Evolutionary conservation across 2,888 invertebrate genomes (phyloP), one percentile per base, ranked within the genome.

Genomic region (Cataglyphis rosenhaueri): DNA sequence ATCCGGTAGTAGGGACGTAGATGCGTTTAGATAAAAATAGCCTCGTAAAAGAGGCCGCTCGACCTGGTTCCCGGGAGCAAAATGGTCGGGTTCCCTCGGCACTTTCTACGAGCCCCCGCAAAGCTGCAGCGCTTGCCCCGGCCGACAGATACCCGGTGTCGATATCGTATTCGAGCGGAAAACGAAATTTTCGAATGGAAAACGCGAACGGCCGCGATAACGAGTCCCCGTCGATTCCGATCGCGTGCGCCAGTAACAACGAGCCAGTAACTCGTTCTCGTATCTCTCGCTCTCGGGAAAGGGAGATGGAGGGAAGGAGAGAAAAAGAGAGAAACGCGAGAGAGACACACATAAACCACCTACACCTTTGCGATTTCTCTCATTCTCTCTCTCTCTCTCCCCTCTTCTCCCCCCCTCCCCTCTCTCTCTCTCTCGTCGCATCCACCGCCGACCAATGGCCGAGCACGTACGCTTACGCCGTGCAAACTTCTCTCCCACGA

Each of bases 241-340:
- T 88, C 88, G 87, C 66, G 48, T 78, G 78, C 78, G 18, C 76
- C 48, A 52, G 64, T 75, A 52, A 85, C 70, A 81, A 81, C 81
- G 82, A 86, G 82, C 76, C 84, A 74, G 74, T 83, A 84, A 84
- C 86, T 76, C 87, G 88, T 88, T 83, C 86, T 89, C 89, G 88
- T 92, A 92, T 92, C 91, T 92, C 91, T 21, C 21, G 84, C 88
- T 32, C 85, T 84, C 74, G 81, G 75, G 55, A 41, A 32, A 55
- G 32, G 57, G 10, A 15, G 59, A 38, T 48, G 25, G 35, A 32
- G 25, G 1, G 15, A 15, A n/a, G 41, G 35, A n/a, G 75, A 21
- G 29, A 25, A 29, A 21, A 38, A 25, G 38, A 38, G 21, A 41
- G 21, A 55, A 64, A 48, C 41, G 32, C 1, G 25, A 25, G 25